Evolutionary conservation across 2,797 vertebrate species (phyloP).

Genomic region (Galaxias olidus): DNA sequence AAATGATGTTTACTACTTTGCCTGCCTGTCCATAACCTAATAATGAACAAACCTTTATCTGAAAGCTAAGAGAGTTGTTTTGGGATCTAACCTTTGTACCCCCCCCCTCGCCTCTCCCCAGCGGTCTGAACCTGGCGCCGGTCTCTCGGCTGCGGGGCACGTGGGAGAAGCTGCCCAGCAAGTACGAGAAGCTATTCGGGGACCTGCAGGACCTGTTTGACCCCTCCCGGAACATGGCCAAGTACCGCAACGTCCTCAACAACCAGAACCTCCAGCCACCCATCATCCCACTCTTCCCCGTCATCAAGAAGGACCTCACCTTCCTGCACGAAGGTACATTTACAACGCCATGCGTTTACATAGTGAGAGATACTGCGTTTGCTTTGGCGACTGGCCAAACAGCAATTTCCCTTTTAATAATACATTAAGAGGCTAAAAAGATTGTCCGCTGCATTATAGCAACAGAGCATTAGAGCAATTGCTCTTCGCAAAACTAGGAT

Average conservation of each 20-base stretch:
- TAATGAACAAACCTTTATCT: too few species aligned
- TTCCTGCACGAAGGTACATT: constrained; percentile 95
- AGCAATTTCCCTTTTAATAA: too few species aligned
- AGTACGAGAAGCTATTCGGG: constrained; percentile 97
- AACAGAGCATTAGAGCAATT: too few species aligned
- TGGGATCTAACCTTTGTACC: background rate
- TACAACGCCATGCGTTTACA: too few species aligned
- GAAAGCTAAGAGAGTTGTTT: too few species aligned
- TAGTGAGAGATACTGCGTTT: too few species aligned
- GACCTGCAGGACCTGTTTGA: constrained; percentile 99
- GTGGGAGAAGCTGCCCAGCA: constrained; percentile 98
- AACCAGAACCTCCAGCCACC: constrained; percentile 98
- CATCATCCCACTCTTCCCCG: constrained; percentile 96
- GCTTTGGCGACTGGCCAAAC: too few species aligned
- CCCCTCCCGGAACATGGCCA: constrained; percentile 98
- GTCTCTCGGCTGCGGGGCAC: constrained; percentile 94
- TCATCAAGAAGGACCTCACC: constrained; percentile 99
- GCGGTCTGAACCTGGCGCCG: constrained; percentile 94
- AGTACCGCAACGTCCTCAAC: constrained; percentile 97
- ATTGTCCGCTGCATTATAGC: too few species aligned
- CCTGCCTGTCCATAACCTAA: too few species aligned
- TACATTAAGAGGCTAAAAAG: too few species aligned
- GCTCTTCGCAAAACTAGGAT: too few species aligned
- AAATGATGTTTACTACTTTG: too few species aligned
- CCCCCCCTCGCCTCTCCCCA: constrained; percentile 55